Base-by-base conservation (phyloP, 2,888 invertebrate genomes). In the Metellina segmentata region DNA sequence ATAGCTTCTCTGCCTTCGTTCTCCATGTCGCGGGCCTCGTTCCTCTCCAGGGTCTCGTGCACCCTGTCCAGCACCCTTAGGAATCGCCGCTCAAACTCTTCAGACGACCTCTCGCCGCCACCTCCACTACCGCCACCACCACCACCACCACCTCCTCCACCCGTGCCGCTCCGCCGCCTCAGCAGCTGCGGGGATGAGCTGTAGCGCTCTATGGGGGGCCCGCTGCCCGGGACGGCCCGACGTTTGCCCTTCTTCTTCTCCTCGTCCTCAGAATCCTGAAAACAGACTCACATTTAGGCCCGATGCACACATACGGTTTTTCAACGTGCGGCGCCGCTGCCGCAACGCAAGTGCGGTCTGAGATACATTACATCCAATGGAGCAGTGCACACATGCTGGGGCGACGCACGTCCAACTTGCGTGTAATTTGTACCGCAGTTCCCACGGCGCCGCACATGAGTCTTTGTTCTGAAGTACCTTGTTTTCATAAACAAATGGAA, bases 11-110 rank as follows among this genome's bases (percentile, higher is more conserved):
- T 88, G 0, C 81, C 74, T 48, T 88, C 89, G 34, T 74, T 74
- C 49, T 92, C 92, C 81, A 85, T 52, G 49, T 89, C 89, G 13
- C 92, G 72, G 48, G 88, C 89, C 71, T 92, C 92, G 81, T 92
- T 92, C 52, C 92, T 79, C 70, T 92, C 92, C 71, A 92, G 52
- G 16, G 92, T 92, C 71, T 92, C 92, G 71, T 92, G 92, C 19
- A 92, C 92, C 49, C 89, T 52, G 89, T 92, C 88, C 85, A 92
- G 81, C 81, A 92, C 89, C 81, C 92, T 61, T 52, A 92, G 72
- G 48, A 92, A 92, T 48, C 92, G 53, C 34, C 92, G 34, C 52
- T 92, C 92, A 52, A 92, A 92, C 85, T 92, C 88, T n/a, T 92
- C 92, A 0, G 91, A 91, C 9, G 91, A 91, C 13, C 91, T 34